These are phyloP conservation scores for Orius insidiosus DNA, from an alignment of 1,140 invertebrate species.

Conservation along the genomic window DNA sequence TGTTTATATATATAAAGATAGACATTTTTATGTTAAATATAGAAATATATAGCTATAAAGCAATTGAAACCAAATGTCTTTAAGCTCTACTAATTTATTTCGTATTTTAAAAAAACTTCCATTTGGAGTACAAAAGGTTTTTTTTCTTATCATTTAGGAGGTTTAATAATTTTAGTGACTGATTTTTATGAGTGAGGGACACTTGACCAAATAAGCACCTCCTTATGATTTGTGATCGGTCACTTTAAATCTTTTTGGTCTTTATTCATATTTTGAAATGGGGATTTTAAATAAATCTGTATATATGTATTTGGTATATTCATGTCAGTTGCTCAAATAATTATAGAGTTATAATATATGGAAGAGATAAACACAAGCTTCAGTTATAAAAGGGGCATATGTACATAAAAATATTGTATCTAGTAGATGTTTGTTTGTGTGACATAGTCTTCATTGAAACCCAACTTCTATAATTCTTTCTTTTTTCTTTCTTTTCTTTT, in stretches of 20 bases:
- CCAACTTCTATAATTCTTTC: conserved; percentile 20
- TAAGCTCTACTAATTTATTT: conserved; percentile 4
- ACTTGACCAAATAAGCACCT: conserved; percentile 14
- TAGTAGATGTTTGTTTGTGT: conserved; percentile 20
- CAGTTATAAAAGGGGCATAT: conserved; percentile 12
- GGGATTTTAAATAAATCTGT: conserved; percentile 14
- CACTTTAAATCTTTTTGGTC: background rate
- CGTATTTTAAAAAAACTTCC: conserved; percentile 15
- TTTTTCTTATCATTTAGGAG: conserved; percentile 5
- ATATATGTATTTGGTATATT: conserved; percentile 18
- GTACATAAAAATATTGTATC: conserved; percentile 17
- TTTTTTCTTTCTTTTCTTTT: conserved; percentile 20
- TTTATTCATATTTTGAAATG: conserved; percentile 10
- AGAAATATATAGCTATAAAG: conserved; percentile 8
- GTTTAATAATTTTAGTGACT: background rate
- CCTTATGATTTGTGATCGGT: conserved; percentile 6
- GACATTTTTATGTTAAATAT: conserved; percentile 10
- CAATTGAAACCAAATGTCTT: conserved; percentile 6
- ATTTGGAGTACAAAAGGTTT: conserved; percentile 18
- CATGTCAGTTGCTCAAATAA: conserved; percentile 22
- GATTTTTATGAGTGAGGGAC: conserved; percentile 1
- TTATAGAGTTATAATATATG: conserved; percentile 18
- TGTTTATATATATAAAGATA: conserved; percentile 11
- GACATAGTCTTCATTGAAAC: conserved; percentile 18
- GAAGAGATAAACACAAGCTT: conserved; percentile 13